phyloP scores from a whole-genome alignment of 2,113 vertebrate species.

The Chionis minor region DNA sequence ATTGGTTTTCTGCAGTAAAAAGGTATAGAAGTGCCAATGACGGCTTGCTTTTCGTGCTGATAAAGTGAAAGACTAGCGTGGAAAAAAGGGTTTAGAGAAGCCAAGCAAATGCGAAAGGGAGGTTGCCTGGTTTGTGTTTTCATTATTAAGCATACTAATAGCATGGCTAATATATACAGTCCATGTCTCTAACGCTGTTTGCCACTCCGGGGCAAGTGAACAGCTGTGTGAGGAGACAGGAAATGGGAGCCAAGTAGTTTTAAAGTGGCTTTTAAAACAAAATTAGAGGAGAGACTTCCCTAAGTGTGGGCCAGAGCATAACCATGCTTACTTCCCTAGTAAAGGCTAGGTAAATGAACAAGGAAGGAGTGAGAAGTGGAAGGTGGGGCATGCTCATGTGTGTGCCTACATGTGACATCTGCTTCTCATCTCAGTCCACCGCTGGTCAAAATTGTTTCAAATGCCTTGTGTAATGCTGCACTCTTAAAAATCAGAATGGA shows the following conservation, averaged over 20 bases:
- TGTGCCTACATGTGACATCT: not conserved
- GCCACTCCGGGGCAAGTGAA: not conserved
- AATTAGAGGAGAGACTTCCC: not conserved
- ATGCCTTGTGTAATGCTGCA: not conserved
- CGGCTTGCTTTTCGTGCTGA: not conserved
- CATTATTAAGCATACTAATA: not conserved
- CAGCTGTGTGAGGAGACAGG: not conserved
- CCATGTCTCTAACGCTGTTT: not conserved
- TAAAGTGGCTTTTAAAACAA: not conserved
- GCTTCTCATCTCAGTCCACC: not conserved
- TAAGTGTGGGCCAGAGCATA: not conserved
- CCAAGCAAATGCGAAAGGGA: not conserved
- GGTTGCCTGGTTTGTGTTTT: not conserved
- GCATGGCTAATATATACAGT: not conserved
- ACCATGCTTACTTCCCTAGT: not conserved
- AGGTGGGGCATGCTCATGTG: rapidly evolving
- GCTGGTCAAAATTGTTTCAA: not conserved
- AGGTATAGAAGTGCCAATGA: not conserved
- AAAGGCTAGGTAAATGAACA: not conserved
- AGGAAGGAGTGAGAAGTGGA: not conserved
- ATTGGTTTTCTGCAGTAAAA: not conserved
- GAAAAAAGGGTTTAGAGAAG: not conserved
- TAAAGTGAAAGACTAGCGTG: not conserved
- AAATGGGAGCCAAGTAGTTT: not conserved
- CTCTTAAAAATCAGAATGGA: not conserved